Conservation (phyloP, 2,113 vertebrate genomes). For the Pelvicachromis taeniatus region DNA sequence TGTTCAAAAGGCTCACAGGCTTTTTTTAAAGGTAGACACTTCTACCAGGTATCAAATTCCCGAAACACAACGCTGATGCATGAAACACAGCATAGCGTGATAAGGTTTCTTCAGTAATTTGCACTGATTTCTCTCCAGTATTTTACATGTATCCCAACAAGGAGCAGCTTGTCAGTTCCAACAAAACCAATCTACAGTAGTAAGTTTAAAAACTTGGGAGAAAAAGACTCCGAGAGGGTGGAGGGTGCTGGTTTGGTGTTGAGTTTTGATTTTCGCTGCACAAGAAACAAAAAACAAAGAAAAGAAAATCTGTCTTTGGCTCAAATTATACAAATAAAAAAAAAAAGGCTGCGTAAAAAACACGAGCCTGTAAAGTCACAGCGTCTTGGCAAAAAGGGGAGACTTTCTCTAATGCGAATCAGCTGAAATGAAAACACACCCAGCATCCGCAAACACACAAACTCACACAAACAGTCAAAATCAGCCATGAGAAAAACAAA, state of each 20-base stretch:
- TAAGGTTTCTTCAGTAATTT: conserved; percentile 55
- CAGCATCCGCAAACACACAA: background rate
- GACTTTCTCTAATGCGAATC: background rate
- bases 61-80: conserved; percentile 13
- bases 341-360: conserved; percentile 14
- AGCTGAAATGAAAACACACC: conserved; percentile 26
- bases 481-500: conserved; percentile 35
- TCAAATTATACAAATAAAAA: conserved; percentile 32
- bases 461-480: conserved; percentile 33
- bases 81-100: conserved; percentile 20
- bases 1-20: conserved; percentile 21
- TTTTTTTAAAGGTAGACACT: background rate
- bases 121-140: conserved; percentile 50
- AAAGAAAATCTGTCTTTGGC: conserved; percentile 61
- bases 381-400: conserved; percentile 18
- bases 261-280: conserved; percentile 17
- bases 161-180: conserved; percentile 60
- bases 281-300: background rate
- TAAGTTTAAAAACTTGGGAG: conserved; percentile 35
- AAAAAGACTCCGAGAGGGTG: conserved; percentile 14
- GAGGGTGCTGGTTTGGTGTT: conserved; percentile 43
- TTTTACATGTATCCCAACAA: conserved; percentile 27
- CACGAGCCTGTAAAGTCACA: conserved; percentile 3
- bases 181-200: conserved; percentile 68
- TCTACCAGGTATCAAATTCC: conserved; percentile 23